Evolutionary conservation across 2,113 vertebrate species (phyloP).

Genomic region (Pionites leucogaster): DNA sequence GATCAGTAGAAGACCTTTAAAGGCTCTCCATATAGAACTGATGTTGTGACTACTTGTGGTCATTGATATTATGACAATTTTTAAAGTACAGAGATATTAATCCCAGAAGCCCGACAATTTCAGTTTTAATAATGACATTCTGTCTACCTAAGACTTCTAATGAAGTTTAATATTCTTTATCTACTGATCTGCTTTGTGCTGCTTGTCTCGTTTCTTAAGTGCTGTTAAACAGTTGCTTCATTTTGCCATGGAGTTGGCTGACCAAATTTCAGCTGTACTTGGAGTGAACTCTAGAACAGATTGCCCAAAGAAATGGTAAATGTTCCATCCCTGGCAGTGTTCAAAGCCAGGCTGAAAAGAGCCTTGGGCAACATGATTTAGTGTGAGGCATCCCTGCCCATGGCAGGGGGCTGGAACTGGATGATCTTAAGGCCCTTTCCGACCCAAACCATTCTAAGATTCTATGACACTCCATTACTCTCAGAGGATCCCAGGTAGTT

Average conservation of each 20-base stretch:
- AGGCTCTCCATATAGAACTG: conserved; percentile 35
- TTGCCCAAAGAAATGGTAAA: not conserved
- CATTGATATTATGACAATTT: conserved; percentile 27
- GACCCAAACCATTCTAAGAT: not conserved
- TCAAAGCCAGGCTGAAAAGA: not conserved
- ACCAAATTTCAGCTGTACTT: not conserved
- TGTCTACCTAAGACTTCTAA: conserved; percentile 1
- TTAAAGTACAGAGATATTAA: conserved; percentile 19
- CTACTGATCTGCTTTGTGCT: not conserved
- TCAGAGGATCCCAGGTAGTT: not conserved
- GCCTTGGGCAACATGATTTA: not conserved
- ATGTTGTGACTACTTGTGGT: conserved; percentile 31
- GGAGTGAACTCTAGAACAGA: not conserved
- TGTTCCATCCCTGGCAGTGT: not conserved
- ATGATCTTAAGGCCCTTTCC: not conserved
- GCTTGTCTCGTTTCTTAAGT: not conserved
- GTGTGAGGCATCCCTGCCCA: not conserved
- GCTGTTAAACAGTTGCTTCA: not conserved
- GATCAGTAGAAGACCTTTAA: conserved; percentile 48
- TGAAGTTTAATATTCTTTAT: conserved; percentile 10
- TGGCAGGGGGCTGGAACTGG: not conserved
- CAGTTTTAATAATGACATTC: conserved; percentile 9
- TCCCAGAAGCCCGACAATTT: conserved; percentile 25
- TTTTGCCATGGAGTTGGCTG: not conserved
- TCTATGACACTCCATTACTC: not conserved